These are phyloP conservation scores for Buceros bicornis DNA, from an alignment of 2,797 vertebrate species.

Conservation along the genomic window DNA sequence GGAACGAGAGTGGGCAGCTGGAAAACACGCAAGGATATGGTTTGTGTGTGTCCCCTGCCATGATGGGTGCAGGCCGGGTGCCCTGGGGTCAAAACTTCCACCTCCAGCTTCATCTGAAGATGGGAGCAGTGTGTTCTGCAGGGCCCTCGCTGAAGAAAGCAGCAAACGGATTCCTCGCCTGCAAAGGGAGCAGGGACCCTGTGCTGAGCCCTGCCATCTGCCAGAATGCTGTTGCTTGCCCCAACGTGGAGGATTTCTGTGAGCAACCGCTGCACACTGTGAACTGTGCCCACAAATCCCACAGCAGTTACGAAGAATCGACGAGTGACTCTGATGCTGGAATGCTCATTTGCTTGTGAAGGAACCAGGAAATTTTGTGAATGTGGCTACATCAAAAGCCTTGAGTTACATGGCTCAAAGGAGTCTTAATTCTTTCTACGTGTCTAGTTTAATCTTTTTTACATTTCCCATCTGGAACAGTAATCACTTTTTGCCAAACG, in stretches of 20 bases:
- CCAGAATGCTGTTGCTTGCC: not conserved
- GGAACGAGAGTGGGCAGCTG: not conserved
- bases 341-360: not conserved
- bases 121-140: not conserved
- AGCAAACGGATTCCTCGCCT: not conserved
- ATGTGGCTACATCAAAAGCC: not conserved
- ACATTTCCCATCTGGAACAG: not conserved
- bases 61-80: not conserved
- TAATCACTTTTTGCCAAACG: not conserved
- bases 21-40: accelerated
- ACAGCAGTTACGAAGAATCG: not conserved
- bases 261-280: not conserved
- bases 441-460: not conserved
- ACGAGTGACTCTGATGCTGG: accelerated
- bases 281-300: not conserved
- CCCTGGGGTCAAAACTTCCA: not conserved
- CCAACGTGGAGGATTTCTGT: not conserved
- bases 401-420: not conserved
- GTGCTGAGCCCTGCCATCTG: not conserved
- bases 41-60: accelerated
- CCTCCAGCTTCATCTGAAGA: not conserved
- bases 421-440: not conserved
- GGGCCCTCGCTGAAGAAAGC: not conserved
- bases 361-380: not conserved
- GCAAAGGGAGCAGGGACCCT: not conserved